Evolutionary conservation across 1,140 invertebrate species (phyloP), one percentile per base, ranked within the genome.

Genomic region (Copidosoma floridanum): DNA sequence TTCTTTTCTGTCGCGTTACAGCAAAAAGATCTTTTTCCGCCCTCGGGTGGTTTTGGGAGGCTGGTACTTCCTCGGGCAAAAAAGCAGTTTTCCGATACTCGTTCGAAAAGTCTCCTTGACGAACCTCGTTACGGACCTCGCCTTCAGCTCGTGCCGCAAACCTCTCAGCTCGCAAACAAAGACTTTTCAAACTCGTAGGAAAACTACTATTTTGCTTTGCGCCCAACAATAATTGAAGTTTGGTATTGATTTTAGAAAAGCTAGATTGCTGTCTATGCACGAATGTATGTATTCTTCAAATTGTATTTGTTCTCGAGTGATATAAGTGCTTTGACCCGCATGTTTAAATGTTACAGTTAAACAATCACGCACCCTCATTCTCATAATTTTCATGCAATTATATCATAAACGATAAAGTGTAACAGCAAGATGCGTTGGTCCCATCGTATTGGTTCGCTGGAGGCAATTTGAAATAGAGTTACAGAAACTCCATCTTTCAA

Each of bases 11-110:
- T 41, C 71, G 16, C 26, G 71, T 67, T 65, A 71, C 71, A 8
- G 69, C 71, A 53, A 80, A 77, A 10, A 80, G 60, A 65, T 79
- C 76, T 65, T 63, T 69, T n/a, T n/a, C n/a, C n/a, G n/a, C n/a
- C n/a, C n/a, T n/a, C n/a, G n/a, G n/a, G n/a, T n/a, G n/a, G n/a
- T n/a, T n/a, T n/a, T n/a, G n/a, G n/a, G n/a, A n/a, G n/a, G n/a
- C n/a, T n/a, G n/a, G n/a, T n/a, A n/a, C n/a, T n/a, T n/a, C n/a
- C n/a, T n/a, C n/a, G n/a, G n/a, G n/a, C n/a, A n/a, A n/a, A n/a
- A n/a, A n/a, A n/a, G n/a, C n/a, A n/a, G n/a, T n/a, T n/a, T n/a
- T n/a, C n/a, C n/a, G n/a, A n/a, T n/a, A n/a, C n/a, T n/a, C n/a
- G n/a, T n/a, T n/a, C n/a, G n/a, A n/a, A n/a, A n/a, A n/a, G n/a